A percentile compares a stretch with the other conserved stretches of the same genome.
Conservation (phyloP, 2,888 invertebrate species). For the Bibio marci region DNA sequence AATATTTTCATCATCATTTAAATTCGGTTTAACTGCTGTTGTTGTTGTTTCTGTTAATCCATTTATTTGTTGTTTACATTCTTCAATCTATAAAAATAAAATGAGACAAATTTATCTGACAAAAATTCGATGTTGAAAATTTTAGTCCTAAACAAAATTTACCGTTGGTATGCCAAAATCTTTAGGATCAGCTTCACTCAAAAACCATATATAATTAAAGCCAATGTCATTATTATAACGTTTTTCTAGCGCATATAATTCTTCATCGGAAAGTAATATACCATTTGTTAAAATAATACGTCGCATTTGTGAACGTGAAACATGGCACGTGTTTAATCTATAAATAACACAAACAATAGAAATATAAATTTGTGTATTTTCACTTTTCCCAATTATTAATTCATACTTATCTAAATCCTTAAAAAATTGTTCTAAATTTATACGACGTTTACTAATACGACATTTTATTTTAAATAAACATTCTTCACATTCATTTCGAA, state of each 20-base stretch:
- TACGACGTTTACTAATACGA: conserved; percentile 39
- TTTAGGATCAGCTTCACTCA: conserved; percentile 38
- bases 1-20: conserved; percentile 39
- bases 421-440: conserved; percentile 50
- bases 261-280: conserved; percentile 45
- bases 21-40: conserved; percentile 18
- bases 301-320: conserved; percentile 47
- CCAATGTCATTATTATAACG: conserved; percentile 58
- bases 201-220: conserved; percentile 52
- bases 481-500: conserved; percentile 39
- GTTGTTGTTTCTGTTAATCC: too few relatives aligned
- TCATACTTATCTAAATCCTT: conserved; percentile 56
- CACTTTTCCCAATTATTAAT: too few relatives aligned
- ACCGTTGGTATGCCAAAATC: conserved; percentile 23
- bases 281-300: conserved; percentile 51
- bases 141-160: too few relatives aligned
- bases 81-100: conserved; percentile 9
- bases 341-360: conserved; percentile 5
- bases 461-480: conserved; percentile 44
- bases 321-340: conserved; percentile 55
- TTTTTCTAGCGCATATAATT: conserved; percentile 48
- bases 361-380: too few relatives aligned
- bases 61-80: conserved; percentile 3
- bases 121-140: too few relatives aligned
- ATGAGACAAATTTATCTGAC: too few relatives aligned